Base-by-base conservation (phyloP, 1,140 invertebrate genomes). In the Scaptomyza pallida region DNA sequence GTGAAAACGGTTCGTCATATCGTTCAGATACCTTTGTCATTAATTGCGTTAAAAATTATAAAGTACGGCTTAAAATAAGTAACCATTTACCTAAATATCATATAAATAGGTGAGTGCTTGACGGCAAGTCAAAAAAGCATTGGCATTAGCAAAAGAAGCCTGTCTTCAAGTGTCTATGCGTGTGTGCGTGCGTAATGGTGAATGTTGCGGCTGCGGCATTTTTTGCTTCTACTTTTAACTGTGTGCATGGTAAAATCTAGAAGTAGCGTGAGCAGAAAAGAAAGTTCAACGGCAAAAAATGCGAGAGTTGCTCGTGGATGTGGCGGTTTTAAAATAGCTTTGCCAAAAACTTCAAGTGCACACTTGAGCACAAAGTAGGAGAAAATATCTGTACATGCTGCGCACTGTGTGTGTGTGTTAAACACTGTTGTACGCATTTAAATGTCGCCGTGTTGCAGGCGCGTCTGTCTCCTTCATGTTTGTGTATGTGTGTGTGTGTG, bases 341-440 rank as follows among this genome's bases (percentile, higher is more conserved):
- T 72, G 78, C 75, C 78, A 78, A 88, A 89, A 88, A 89, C 83
- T 88, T 89, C 83, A 88, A 88, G 82, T 89, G 83, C 82, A 81
- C 74, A 76, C 78, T 88, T 72, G 64, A 51, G 54, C 62, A 48
- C 55, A 57, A 65, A 72, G 57, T 68, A 71, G 62, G 56, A 65
- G 62, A 62, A 76, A 78, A 78, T 78, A 76, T 76, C 74, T 79
- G 70, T 74, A 76, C 74, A 85, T 59, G 67, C 60, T 60, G 55
- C 64, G 37, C 44, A 55, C 47, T 68, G 55, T 65, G 57, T 61
- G 74, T 72, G 52, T 44, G 63, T 63, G 64, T 50, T 51, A 10
- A 17, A 55, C 26, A 16, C 45, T 54, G 67, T 79, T 75, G 63
- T 79, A 71, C 50, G 51, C 75, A 80, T 80, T 72, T 86, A 86